Evolutionary conservation across 2,797 vertebrate species (phyloP).

Genomic region (Melanotaenia pygmaea): DNA sequence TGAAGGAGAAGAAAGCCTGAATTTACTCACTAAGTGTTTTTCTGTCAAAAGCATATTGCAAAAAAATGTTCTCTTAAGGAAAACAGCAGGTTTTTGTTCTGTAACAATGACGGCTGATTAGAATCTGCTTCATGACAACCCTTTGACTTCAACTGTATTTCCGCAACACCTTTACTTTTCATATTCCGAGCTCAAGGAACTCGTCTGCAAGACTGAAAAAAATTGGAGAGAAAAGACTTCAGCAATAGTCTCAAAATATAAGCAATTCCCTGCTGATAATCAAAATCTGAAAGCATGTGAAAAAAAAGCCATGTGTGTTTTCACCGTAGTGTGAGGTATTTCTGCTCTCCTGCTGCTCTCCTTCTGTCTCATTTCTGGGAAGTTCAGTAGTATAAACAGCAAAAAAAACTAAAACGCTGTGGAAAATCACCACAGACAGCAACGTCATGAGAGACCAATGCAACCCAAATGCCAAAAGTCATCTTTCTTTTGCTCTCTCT

Average conservation of each 20-base stretch:
- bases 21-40: neutral
- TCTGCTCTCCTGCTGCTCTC: conserved; percentile 52
- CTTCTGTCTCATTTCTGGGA: conserved; percentile 78
- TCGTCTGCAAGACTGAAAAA: conserved; percentile 9
- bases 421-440: conserved; percentile 75
- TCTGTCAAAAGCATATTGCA: neutral
- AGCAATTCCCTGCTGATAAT: conserved; percentile 25
- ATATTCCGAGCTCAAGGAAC: conserved; percentile 24
- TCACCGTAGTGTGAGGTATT: conserved; percentile 58
- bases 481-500: conserved; percentile 33
- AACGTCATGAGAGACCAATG: conserved; percentile 56
- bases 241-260: conserved; percentile 15
- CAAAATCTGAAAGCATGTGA: conserved; percentile 28
- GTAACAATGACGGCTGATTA: neutral
- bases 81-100: neutral
- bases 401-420: conserved; percentile 54
- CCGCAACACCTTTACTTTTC: neutral
- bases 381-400: conserved; percentile 58
- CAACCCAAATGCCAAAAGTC: conserved; percentile 50
- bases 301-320: conserved; percentile 31
- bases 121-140: neutral
- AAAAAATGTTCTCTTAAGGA: neutral
- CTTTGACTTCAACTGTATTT: conserved; percentile 11
- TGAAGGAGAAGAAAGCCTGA: neutral
- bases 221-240: conserved; percentile 16